A percentile compares a stretch with the other conserved stretches of the same genome.
Conservation (phyloP, 2,888 invertebrate genomes). For the Sarcophaga caerulescens region DNA sequence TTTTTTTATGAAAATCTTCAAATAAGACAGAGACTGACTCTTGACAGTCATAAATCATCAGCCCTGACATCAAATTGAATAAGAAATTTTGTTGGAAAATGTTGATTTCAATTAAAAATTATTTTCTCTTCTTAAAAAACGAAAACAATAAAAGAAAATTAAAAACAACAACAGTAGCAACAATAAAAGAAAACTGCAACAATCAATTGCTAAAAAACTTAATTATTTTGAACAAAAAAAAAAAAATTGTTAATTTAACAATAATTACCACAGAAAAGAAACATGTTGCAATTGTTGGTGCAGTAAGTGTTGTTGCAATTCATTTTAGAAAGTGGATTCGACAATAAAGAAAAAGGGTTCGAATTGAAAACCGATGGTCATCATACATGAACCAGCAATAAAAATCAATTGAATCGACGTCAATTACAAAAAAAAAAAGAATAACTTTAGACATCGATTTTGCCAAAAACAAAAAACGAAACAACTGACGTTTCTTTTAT, state of each 20-base stretch:
- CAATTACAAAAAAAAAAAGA: background rate
- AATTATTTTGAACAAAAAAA: conserved; percentile 16
- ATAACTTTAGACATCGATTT: conserved; percentile 7
- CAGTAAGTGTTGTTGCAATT: background rate
- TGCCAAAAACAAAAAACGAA: background rate
- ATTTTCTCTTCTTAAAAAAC: conserved; percentile 5
- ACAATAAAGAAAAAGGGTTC: conserved; percentile 32
- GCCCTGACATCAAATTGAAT: too few relatives aligned
- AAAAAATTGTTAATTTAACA: conserved; percentile 30
- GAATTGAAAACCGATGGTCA: conserved; percentile 56
- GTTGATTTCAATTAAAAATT: conserved; percentile 6
- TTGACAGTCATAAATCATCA: too few relatives aligned
- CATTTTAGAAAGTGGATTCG: conserved; percentile 44
- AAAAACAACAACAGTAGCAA: too few relatives aligned
- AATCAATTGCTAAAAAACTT: conserved; percentile 34
- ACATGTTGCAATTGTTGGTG: background rate
- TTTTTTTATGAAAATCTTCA: background rate
- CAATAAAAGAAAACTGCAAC: background rate
- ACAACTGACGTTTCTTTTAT: background rate
- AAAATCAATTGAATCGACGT: conserved; percentile 47
- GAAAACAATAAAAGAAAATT: background rate
- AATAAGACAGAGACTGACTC: too few relatives aligned
- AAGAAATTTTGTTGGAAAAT: too few relatives aligned
- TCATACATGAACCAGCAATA: conserved; percentile 50
- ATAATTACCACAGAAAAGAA: background rate